Conservation (phyloP, 2,888 invertebrate genomes). For the Gibbula magus region DNA sequence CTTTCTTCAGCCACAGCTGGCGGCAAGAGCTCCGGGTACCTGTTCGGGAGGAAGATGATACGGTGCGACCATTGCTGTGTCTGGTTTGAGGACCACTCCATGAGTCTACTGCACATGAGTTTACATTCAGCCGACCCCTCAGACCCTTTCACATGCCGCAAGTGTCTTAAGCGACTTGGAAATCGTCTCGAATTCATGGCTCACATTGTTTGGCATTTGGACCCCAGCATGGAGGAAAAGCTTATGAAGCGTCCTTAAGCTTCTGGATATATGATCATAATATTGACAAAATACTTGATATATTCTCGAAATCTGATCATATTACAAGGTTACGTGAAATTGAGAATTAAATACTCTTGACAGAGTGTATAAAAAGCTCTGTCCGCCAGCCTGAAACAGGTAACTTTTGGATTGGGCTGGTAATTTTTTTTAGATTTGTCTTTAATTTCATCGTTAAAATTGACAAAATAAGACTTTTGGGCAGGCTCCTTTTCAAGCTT, state of each 20-base stretch:
- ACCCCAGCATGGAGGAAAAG: constrained; percentile 56
- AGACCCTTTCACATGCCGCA: constrained; percentile 63
- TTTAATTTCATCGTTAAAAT: too few relatives aligned
- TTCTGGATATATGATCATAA: too few relatives aligned
- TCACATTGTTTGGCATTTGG: constrained; percentile 64
- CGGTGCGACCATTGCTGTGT: constrained; percentile 43
- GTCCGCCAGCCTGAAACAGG: too few relatives aligned
- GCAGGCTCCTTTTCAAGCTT: too few relatives aligned
- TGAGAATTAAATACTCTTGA: too few relatives aligned
- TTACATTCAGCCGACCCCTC: constrained; percentile 58
- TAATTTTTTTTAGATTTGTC: too few relatives aligned
- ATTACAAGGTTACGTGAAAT: too few relatives aligned
- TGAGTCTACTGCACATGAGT: constrained; percentile 57
- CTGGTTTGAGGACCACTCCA: constrained; percentile 41
- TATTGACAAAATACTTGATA: too few relatives aligned
- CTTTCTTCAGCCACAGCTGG: background rate
- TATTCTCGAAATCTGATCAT: too few relatives aligned
- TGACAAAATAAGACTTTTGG: too few relatives aligned
- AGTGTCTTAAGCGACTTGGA: constrained; percentile 63
- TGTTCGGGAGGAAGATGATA: constrained; percentile 34
- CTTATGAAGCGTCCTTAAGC: background rate
- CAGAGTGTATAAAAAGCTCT: too few relatives aligned
- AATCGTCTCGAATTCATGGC: constrained; percentile 66
- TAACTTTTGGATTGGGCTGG: too few relatives aligned
- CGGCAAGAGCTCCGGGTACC: constrained; percentile 19